phyloP scores from a whole-genome alignment of 2,797 vertebrate genomes.

The Pseudochromis fuscus region DNA sequence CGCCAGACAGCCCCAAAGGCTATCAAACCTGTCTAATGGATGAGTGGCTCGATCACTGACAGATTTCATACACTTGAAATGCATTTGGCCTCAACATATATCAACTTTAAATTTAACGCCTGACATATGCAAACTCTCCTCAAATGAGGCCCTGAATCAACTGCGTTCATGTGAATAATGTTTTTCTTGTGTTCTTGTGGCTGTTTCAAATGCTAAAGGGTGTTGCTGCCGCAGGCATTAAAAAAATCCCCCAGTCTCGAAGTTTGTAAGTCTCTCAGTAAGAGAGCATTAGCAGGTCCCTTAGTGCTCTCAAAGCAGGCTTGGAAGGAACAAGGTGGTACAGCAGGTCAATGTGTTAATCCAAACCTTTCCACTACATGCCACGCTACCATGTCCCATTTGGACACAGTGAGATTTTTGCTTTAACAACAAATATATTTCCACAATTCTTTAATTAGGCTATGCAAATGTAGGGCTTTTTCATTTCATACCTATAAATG shows the following conservation, averaged over 20 bases:
- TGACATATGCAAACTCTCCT: conserved; percentile 30
- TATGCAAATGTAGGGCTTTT: background rate
- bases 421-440: conserved; percentile 8
- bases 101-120: conserved; percentile 42
- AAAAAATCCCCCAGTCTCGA: background rate
- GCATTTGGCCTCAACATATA: conserved; percentile 47
- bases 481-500: background rate
- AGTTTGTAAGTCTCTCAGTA: conserved; percentile 13
- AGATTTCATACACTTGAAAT: conserved; percentile 19
- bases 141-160: conserved; percentile 19
- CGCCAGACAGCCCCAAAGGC: conserved; percentile 51
- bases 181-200: conserved; percentile 12
- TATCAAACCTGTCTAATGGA: conserved; percentile 28
- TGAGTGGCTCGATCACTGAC: conserved; percentile 46
- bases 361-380: conserved; percentile 14
- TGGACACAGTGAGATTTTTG: background rate
- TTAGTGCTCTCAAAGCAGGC: background rate
- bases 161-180: conserved; percentile 6
- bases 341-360: conserved; percentile 52
- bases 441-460: conserved; percentile 5
- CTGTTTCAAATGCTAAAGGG: conserved; percentile 19
- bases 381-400: background rate
- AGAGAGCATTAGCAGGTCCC: conserved; percentile 20
- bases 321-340: conserved; percentile 23
- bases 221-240: conserved; percentile 13